Evolutionary conservation across 2,797 vertebrate species (phyloP).

Genomic region (Muscicapa striata): DNA sequence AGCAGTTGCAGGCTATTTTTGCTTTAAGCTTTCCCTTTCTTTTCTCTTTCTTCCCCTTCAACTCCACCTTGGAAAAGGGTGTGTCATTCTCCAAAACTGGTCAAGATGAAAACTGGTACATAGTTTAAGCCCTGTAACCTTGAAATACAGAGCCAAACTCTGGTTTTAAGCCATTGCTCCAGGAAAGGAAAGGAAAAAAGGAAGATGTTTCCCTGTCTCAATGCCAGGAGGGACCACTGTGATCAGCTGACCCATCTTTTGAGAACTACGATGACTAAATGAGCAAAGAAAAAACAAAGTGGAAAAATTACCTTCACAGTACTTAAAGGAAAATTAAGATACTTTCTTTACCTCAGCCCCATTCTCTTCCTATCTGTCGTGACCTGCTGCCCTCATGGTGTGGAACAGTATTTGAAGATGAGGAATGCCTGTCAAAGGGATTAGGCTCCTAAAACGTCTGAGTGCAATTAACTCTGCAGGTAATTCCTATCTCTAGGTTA

Average conservation of each 20-base stretch:
- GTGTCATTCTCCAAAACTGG: background rate
- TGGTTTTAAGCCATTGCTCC: background rate
- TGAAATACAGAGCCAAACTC: background rate
- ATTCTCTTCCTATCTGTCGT: background rate
- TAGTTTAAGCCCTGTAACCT: background rate
- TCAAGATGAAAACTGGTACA: background rate
- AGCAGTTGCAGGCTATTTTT: background rate
- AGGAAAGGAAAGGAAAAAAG: background rate
- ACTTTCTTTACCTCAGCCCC: background rate
- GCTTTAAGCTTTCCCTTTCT: background rate
- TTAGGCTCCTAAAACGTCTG: background rate
- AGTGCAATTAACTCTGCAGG: background rate
- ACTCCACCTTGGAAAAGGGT: background rate
- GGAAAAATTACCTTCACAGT: background rate
- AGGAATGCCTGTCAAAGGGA: background rate
- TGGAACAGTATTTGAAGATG: background rate
- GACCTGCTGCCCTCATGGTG: background rate
- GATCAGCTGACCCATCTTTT: background rate
- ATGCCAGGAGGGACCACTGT: accelerated
- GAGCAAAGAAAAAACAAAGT: background rate
- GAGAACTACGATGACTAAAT: background rate
- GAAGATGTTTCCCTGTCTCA: background rate
- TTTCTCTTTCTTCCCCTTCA: background rate
- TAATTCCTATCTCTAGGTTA: background rate
- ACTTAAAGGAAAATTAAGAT: background rate